Evolutionary conservation across 2,888 invertebrate species (phyloP).

Genomic region (Eremobia ochroleuca): DNA sequence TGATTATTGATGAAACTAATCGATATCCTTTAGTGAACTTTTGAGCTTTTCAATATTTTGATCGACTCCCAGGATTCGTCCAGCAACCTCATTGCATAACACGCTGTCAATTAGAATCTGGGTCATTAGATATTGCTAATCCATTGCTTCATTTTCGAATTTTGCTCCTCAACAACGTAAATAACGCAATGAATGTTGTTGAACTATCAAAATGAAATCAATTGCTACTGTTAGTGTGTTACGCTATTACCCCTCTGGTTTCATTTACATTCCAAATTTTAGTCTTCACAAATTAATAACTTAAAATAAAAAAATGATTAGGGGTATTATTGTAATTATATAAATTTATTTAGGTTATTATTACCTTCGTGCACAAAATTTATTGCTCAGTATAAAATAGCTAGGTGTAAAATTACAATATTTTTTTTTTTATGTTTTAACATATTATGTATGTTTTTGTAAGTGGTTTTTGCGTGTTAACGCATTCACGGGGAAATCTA

Average conservation of each 20-base stretch:
- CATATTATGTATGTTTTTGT: background rate
- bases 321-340: no score
- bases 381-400: conserved; percentile 26
- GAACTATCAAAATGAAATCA: background rate
- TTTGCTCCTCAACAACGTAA: background rate
- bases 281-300: no score
- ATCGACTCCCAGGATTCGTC: background rate
- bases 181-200: background rate
- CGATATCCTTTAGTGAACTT: background rate
- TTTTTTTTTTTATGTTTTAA: background rate
- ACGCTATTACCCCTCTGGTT: background rate
- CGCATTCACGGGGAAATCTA: background rate
- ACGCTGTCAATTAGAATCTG: background rate
- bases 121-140: background rate
- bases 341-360: no score
- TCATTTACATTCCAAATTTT: background rate
- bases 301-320: no score
- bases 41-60: background rate
- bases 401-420: background rate
- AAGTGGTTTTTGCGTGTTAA: background rate
- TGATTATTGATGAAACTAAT: background rate
- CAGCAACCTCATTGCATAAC: background rate
- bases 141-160: background rate
- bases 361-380: conserved; percentile 43
- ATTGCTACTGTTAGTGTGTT: background rate